Conservation (phyloP, 2,888 invertebrate species). For the Pherbina coryleti region DNA sequence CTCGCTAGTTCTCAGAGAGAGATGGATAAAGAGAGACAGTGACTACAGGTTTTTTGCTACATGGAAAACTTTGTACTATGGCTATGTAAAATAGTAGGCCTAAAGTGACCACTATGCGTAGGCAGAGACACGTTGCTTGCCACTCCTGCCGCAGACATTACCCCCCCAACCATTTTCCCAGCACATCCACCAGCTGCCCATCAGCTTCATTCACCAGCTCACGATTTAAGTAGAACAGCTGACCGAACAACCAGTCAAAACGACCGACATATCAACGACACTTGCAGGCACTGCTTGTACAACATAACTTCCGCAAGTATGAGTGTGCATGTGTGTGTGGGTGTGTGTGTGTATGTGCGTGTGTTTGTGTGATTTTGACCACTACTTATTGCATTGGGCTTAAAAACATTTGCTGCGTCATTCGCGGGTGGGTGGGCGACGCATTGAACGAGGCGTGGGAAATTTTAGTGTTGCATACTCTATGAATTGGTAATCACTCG, state of each 20-base stretch:
- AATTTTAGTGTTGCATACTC: neutral
- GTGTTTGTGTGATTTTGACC: neutral
- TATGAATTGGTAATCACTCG: too few species aligned
- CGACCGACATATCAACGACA: slow-evolving; percentile 21
- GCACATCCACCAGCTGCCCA: neutral
- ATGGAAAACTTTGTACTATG: neutral
- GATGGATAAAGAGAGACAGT: too few species aligned
- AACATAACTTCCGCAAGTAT: slow-evolving; percentile 17
- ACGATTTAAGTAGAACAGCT: neutral
- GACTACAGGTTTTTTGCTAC: too few species aligned
- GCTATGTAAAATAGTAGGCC: neutral
- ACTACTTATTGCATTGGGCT: slow-evolving; percentile 6
- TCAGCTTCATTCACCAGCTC: too few species aligned
- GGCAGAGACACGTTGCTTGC: neutral
- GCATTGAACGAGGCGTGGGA: neutral
- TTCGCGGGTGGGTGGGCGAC: neutral
- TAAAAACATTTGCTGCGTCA: neutral
- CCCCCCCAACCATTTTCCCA: neutral
- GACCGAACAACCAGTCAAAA: neutral
- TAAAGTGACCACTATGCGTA: slow-evolving; percentile 2
- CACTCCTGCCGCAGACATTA: neutral
- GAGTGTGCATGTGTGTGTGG: slow-evolving; percentile 41
- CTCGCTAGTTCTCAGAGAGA: neutral
- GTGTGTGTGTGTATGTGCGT: slow-evolving; percentile 37
- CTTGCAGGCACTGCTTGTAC: slow-evolving; percentile 8